These are phyloP conservation scores for Uropsilus gracilis DNA, from an alignment of 2,113 vertebrate species.

Conservation along the genomic window DNA sequence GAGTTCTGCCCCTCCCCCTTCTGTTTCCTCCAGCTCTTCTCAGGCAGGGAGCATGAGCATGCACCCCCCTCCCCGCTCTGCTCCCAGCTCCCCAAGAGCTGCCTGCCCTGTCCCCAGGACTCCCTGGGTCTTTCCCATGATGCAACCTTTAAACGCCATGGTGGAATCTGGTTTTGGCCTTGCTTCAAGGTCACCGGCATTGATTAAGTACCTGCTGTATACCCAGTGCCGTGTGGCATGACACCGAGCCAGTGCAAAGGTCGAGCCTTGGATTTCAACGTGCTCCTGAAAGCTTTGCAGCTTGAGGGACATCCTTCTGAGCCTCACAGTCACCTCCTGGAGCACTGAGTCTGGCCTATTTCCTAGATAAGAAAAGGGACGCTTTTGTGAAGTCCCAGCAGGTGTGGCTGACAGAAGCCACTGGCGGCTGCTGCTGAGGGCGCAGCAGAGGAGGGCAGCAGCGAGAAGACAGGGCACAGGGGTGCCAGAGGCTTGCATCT, in stretches of 20 bases:
- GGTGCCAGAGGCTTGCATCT: accelerated
- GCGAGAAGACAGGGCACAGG: accelerated
- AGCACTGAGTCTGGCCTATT: neutral
- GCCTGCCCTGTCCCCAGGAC: neutral
- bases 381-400: neutral
- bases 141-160: neutral
- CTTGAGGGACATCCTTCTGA: neutral
- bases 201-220: neutral
- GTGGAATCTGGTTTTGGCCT: neutral
- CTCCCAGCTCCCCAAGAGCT: neutral
- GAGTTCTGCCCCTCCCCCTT: neutral
- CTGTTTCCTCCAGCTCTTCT: neutral
- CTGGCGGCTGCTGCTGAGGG: neutral
- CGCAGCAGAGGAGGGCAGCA: accelerated
- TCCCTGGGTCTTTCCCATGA: neutral
- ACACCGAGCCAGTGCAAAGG: neutral
- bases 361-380: neutral
- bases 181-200: neutral
- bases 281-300: neutral
- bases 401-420: neutral
- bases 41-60: neutral
- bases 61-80: neutral
- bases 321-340: neutral
- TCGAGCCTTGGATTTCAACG: neutral
- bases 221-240: neutral